phyloP scores from a whole-genome alignment of 2,888 invertebrate species.

The Penaeus monodon region DNA sequence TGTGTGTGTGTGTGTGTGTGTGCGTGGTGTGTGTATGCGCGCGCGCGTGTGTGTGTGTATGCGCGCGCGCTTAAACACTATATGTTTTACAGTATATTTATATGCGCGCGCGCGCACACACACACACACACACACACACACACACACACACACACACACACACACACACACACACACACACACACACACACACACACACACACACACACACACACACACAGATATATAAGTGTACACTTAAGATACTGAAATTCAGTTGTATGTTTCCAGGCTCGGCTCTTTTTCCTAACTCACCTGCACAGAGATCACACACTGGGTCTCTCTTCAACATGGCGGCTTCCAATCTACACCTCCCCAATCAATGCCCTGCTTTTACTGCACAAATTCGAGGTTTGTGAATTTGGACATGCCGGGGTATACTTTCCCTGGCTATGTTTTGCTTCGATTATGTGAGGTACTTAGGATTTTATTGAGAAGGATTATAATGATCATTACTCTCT shows the following conservation, averaged over 20 bases:
- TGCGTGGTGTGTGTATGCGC: neutral
- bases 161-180: neutral
- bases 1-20: constrained; percentile 15
- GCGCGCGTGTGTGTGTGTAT: neutral
- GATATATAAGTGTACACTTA: too few species aligned
- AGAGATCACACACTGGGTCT: constrained; percentile 52
- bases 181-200: constrained; percentile 11
- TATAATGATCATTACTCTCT: too few species aligned
- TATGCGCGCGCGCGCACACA: neutral
- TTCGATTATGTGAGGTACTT: neutral
- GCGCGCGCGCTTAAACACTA: too few species aligned
- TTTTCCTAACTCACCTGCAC: constrained; percentile 60
- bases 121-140: neutral
- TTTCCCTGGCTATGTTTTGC: neutral
- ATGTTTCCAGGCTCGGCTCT: constrained; percentile 39
- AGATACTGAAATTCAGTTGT: too few species aligned
- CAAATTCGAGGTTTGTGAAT: constrained; percentile 40
- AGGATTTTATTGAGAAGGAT: too few species aligned
- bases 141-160: neutral
- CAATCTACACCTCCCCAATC: constrained; percentile 52
- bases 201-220: neutral
- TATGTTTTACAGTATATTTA: too few species aligned
- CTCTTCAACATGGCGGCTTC: constrained; percentile 44
- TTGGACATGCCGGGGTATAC: neutral
- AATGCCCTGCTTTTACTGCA: constrained; percentile 38